Evolutionary conservation across 2,888 invertebrate species (phyloP), one percentile per base, ranked within the genome.

Genomic region (Euplexia lucipara): DNA sequence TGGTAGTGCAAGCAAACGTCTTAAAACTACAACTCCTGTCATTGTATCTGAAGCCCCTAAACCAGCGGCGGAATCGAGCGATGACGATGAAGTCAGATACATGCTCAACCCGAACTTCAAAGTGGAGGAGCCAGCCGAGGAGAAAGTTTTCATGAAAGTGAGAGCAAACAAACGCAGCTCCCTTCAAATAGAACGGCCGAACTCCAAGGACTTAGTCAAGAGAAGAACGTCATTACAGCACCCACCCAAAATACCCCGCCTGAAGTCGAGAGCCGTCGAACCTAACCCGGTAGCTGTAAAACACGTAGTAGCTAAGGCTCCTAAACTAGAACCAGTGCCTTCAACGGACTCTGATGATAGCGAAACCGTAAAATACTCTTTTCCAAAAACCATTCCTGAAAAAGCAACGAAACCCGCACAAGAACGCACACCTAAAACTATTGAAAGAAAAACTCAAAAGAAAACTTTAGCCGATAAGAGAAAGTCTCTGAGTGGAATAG

Each of bases 291-390:
- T 75, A 42, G 48, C 79, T 48, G 65, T 68, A 14, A 90, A 90
- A 83, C 83, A 74, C 35, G 54, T 79, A 47, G 54, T 79, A 47
- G 52, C 78, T 34, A 89, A 89, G 81, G 52, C 79, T 39, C 59
- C 80, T 45, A 83, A 88, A 73, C 18, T 79, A 41, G 89, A 91
- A 65, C 70, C 86, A 66, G 79, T 81, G 72, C 82, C 84, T 70
- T 88, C 88, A 4, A 91, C 90, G 18, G 94, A 94, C 81, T 94
- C 95, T 0, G 95, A 95, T 41, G 95, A 95, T 57, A 94, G 92
- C 64, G 95, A 95, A 53, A 79, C 82, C 47, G 85, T 93, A 1
- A 95, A 95, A 86, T 95, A 95, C 81, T 93, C 95, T 20, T 95
- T 95, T 79, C 95, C 95, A 8, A 86, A 86, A 77, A 79, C 82